phyloP scores from a whole-genome alignment of 2,888 invertebrate species.

The Argynnis bischoffii region DNA sequence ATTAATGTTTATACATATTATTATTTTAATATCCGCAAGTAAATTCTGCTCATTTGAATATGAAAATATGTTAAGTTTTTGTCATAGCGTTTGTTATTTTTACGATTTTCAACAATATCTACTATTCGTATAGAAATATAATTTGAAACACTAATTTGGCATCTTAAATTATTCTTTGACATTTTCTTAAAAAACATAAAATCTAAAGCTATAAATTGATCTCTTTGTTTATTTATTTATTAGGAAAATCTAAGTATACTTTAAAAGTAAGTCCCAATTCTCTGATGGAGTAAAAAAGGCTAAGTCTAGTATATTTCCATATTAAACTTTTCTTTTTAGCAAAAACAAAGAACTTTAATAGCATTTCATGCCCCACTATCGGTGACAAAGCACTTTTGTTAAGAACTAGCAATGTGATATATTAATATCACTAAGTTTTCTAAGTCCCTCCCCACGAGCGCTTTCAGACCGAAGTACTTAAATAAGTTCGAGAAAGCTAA shows the following conservation, averaged over 20 bases:
- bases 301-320: too few relatives aligned
- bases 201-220: too few relatives aligned
- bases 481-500: constrained; percentile 1
- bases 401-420: constrained; percentile 25
- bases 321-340: too few relatives aligned
- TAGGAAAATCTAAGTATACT: too few relatives aligned
- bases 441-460: constrained; percentile 13
- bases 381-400: constrained; percentile 32
- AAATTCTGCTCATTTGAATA: not conserved
- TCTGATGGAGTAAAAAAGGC: too few relatives aligned
- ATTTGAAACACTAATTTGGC: too few relatives aligned
- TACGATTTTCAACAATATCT: not conserved
- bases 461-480: constrained; percentile 1
- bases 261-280: too few relatives aligned
- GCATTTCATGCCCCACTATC: constrained; percentile 15
- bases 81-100: not conserved
- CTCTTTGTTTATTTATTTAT: too few relatives aligned
- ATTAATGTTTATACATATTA: constrained; percentile 7
- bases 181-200: too few relatives aligned
- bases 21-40: constrained; percentile 2
- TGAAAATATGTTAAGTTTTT: not conserved
- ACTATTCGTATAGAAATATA: too few relatives aligned
- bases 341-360: constrained; percentile 1
- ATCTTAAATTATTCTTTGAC: too few relatives aligned
- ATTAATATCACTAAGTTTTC: constrained; percentile 28